Evolutionary conservation across 1,140 invertebrate species (phyloP).

Genomic region (Neodiprion lecontei): DNA sequence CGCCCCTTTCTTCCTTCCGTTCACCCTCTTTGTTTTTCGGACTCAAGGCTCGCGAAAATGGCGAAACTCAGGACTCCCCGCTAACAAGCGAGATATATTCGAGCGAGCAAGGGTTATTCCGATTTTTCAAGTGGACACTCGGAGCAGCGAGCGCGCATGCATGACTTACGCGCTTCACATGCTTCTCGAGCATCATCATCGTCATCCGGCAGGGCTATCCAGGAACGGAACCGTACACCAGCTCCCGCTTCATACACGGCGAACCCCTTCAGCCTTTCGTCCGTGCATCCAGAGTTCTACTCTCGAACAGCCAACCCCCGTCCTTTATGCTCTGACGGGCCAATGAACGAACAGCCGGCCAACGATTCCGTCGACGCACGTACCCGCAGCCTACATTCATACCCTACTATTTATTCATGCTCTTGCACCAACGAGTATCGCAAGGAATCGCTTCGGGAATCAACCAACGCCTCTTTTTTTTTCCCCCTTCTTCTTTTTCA

Average conservation of each 20-base stretch:
- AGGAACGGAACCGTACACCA: neutral
- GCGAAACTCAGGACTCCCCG: neutral
- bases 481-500: too few species aligned
- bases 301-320: neutral
- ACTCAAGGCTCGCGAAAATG: neutral
- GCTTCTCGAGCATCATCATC: neutral
- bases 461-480: too few species aligned
- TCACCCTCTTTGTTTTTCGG: neutral
- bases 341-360: neutral
- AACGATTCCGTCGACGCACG: too few species aligned
- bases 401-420: too few species aligned
- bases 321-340: neutral
- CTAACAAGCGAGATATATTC: conserved; percentile 1
- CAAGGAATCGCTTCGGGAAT: too few species aligned
- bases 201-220: neutral
- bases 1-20: neutral
- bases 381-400: too few species aligned
- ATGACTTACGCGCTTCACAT: conserved; percentile 2
- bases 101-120: neutral
- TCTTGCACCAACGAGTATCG: too few species aligned
- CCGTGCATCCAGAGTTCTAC: neutral
- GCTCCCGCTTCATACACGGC: neutral
- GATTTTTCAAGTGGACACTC: neutral
- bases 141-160: neutral
- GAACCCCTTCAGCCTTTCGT: neutral